phyloP scores from a whole-genome alignment of 2,113 vertebrate genomes.

The Nyctibius bracteatus region DNA sequence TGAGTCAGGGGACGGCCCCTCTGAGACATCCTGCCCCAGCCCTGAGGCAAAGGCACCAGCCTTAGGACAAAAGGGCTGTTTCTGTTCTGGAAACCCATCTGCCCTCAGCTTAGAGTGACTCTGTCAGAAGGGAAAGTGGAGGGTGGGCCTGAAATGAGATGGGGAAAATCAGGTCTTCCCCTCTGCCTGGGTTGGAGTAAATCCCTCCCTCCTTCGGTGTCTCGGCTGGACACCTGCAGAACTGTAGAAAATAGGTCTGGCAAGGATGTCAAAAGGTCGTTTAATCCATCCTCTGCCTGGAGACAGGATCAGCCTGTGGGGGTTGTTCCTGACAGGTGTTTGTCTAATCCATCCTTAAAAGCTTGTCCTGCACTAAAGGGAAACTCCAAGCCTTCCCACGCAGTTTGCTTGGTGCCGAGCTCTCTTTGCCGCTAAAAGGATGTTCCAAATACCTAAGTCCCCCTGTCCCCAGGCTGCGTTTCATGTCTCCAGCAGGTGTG shows the following conservation, averaged over 20 bases:
- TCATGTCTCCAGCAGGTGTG: neutral
- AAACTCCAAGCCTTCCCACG: neutral
- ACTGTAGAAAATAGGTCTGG: neutral
- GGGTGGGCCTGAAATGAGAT: neutral
- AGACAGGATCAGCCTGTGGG: neutral
- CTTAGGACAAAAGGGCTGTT: neutral
- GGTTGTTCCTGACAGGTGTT: neutral
- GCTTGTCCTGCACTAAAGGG: neutral
- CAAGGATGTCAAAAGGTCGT: neutral
- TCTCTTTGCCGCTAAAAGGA: neutral
- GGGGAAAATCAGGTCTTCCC: neutral
- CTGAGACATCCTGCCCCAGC: neutral
- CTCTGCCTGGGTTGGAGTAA: neutral
- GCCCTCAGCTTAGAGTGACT: neutral
- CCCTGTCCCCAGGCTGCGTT: neutral
- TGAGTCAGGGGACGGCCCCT: neutral
- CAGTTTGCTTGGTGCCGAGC: neutral
- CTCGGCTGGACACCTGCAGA: neutral
- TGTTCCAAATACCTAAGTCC: neutral
- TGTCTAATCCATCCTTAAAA: neutral
- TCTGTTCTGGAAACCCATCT: neutral
- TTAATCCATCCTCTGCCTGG: neutral
- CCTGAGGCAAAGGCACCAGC: neutral
- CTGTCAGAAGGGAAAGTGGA: neutral
- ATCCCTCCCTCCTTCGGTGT: neutral